Base-by-base conservation (phyloP, 1,140 invertebrate genomes). In the Pemphigus obesinymphae region DNA sequence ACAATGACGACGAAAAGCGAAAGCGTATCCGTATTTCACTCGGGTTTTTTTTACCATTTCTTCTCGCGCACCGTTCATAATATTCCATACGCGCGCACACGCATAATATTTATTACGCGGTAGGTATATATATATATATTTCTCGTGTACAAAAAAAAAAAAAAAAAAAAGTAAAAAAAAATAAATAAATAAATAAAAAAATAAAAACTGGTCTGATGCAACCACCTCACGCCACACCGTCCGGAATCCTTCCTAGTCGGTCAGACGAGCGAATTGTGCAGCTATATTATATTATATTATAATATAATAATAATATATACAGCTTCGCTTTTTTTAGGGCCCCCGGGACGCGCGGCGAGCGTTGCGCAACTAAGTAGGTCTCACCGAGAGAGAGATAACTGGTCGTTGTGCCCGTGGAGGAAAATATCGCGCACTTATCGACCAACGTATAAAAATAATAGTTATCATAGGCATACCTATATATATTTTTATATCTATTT, bases 311-410 rank as follows among this genome's bases (percentile, higher is more conserved):
- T n/a, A n/a, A n/a, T n/a, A n/a, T n/a, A n/a, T 80, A 61, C 76
- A 58, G 76, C 76, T 80, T 80, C 76, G 63, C 76, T 80, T 80
- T 61, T 34, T 34, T 80, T 26, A 63, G n/a, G 58, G 34, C 34
- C 76, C 53, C 76, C 34, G 76, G 55, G 76, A 40, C 15, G 63
- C 23, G 34, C 15, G 76, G 26, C 15, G 63, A 15, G 34, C 15
- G 76, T 80, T 80, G 58, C 55, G 76, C 76, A 80, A 80, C 76
- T 80, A 80, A 80, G 76, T 80, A 80, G 76, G 76, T 80, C 76
- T 80, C 55, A 63, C 43, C 55, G n/a, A 55, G 37, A 61, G 31
- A 76, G n/a, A n/a, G n/a, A n/a, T n/a, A 80, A 80, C 76, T 55
- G 76, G 76, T 80, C n/a, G n/a, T n/a, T n/a, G n/a, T 63, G 55